Evolutionary conservation across 2,113 vertebrate genomes (phyloP).

Genomic region (Prinia subflava): DNA sequence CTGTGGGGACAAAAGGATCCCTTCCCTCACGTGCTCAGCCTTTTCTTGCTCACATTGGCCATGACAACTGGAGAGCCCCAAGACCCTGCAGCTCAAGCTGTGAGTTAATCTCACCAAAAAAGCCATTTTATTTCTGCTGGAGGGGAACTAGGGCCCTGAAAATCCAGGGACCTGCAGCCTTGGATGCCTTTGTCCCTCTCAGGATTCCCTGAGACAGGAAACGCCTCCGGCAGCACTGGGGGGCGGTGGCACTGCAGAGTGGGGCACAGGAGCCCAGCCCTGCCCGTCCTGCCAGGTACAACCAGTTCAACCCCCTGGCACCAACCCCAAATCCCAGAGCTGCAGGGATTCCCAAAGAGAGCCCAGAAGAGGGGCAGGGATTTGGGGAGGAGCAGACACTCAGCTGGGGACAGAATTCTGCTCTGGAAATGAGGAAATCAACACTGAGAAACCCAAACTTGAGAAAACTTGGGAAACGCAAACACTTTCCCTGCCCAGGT

Average conservation of each 20-base stretch:
- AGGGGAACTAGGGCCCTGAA: neutral
- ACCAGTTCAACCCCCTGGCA: neutral
- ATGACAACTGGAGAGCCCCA: neutral
- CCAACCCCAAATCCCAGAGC: neutral
- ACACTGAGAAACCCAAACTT: too few relatives aligned
- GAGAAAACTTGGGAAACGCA: neutral
- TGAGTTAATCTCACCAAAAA: neutral
- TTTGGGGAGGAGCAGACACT: neutral
- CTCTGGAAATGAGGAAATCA: neutral
- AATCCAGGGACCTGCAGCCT: neutral
- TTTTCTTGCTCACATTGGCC: neutral
- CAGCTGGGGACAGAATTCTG: neutral
- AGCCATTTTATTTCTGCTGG: neutral
- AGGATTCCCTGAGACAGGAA: neutral
- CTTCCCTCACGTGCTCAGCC: neutral
- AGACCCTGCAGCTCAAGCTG: neutral
- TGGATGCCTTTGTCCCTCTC: neutral
- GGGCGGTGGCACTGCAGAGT: fast-evolving
- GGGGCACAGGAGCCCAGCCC: neutral
- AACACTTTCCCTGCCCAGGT: neutral
- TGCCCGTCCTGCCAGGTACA: neutral
- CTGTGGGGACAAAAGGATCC: neutral
- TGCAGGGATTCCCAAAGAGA: neutral
- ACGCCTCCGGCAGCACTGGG: neutral
- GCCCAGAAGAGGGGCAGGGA: neutral